Evolutionary conservation across 2,113 vertebrate genomes (phyloP), one percentile per base, ranked within the genome.

Genomic region (Leucoraja erinaceus): DNA sequence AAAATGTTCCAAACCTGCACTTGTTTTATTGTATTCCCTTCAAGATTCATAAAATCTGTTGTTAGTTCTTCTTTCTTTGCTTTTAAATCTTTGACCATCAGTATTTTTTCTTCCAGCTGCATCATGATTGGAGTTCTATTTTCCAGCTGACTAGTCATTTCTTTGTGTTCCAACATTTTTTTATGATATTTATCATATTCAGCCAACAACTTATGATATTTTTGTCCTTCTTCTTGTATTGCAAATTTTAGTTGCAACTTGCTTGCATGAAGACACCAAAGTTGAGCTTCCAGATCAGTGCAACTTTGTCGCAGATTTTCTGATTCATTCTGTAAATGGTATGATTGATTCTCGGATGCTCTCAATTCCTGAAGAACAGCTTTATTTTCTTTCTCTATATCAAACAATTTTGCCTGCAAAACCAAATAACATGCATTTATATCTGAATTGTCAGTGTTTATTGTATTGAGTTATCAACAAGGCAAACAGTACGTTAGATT

Each of bases 111-210:
- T 93, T 94, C 77, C 56, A 96, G 94, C 93, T 94, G 93, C 56
- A 93, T 95, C 22, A 94, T 92, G 78, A 93, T 94, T 77, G 93
- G 83, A 0, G 93, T 95, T 93, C 93, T 94, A 79, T 94, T 95
- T 20, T 93, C 93, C 0, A 93, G 93, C 0, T 18, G 91, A 68
- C 84, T 2, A 22, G 94, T 77, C 1, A 94, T 94, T 0, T 81
- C 93, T 72, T 93, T 95, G 95, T 96, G 95, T 28, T 5, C 83
- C 75, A 94, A 91, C 94, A 96, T 96, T 93, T 96, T 96, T 1
- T 79, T 93, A 16, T 94, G 93, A 93, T 96, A 96, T 38, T 75
- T 10, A 63, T 77, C 88, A 92, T 95, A 95, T 54, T 4, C 56
- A 4, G n/a, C 92, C 88, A 93, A 91, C 0, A 84, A 59, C 5